phyloP scores from a whole-genome alignment of 2,113 vertebrate genomes.

The Melanerpes formicivorus region DNA sequence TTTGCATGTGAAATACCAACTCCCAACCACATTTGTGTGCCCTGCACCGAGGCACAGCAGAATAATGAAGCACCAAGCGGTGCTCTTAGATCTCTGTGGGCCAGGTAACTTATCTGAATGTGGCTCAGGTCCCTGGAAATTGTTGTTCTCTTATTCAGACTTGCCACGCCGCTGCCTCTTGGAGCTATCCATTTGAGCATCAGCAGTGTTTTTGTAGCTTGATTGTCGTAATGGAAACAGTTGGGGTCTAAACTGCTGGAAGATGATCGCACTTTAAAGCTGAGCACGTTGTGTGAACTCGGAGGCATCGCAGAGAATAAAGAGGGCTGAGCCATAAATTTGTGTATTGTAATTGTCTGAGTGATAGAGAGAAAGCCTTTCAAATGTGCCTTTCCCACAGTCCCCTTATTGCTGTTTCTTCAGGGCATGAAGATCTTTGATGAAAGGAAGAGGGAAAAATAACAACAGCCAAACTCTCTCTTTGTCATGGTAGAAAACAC shows the following conservation, averaged over 20 bases:
- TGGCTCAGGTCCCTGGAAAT: background rate
- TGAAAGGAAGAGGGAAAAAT: background rate
- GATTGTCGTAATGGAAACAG: background rate
- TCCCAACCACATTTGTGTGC: background rate
- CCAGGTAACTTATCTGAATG: background rate
- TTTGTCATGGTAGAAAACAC: background rate
- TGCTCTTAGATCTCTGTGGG: background rate
- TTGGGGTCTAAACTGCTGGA: background rate
- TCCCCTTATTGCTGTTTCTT: background rate
- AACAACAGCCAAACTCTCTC: background rate
- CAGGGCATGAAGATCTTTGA: background rate
- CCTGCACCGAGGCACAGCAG: background rate
- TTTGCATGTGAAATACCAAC: slow-evolving; percentile 12
- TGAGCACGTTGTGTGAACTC: background rate
- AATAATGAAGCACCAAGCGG: background rate
- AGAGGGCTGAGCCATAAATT: background rate
- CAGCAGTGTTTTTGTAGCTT: background rate
- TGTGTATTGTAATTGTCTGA: background rate
- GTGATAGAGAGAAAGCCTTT: background rate
- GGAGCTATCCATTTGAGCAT: background rate
- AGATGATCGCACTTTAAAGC: background rate
- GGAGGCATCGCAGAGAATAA: background rate
- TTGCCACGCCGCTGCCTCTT: background rate
- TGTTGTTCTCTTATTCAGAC: background rate
- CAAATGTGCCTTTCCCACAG: background rate